A percentile compares a stretch with the other conserved stretches of the same genome.
These are phyloP conservation scores for Seira musarum DNA, from an alignment of 2,888 invertebrate species.

Conservation along the genomic window DNA sequence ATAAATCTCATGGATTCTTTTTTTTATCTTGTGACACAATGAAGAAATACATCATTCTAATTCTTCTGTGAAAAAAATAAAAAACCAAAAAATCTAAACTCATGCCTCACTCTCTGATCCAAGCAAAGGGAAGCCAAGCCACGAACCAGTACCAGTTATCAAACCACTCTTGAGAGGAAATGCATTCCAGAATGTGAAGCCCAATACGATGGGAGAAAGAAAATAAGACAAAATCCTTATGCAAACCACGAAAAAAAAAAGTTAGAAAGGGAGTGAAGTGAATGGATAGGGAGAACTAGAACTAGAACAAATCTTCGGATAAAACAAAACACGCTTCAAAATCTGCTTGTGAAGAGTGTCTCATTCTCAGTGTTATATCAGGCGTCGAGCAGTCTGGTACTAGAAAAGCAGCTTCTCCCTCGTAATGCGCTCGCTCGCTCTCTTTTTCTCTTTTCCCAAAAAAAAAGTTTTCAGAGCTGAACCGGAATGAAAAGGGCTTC, in stretches of 20 bases:
- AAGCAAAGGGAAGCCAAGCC: no score
- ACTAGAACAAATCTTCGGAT: constrained; percentile 52
- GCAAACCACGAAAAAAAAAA: background rate
- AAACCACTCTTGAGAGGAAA: background rate
- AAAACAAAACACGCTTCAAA: constrained; percentile 58
- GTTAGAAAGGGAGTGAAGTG: background rate
- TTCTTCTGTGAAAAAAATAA: no score
- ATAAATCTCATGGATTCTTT: no score
- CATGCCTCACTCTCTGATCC: no score
- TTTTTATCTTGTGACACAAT: no score
- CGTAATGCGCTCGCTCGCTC: background rate
- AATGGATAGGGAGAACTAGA: constrained; percentile 25
- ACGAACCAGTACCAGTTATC: no score
- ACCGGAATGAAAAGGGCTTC: no score
- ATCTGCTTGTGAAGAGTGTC: constrained; percentile 36
- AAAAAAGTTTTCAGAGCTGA: background rate
- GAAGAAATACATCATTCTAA: no score
- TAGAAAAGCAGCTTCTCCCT: background rate
- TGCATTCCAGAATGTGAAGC: background rate
- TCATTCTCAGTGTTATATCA: constrained; percentile 50
- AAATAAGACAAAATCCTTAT: background rate
- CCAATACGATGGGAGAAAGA: constrained; percentile 1
- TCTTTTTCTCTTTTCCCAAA: background rate
- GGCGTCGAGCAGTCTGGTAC: constrained; percentile 64
- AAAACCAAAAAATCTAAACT: no score